Conservation (phyloP, 2,888 invertebrate genomes). For the Noctua janthina region DNA sequence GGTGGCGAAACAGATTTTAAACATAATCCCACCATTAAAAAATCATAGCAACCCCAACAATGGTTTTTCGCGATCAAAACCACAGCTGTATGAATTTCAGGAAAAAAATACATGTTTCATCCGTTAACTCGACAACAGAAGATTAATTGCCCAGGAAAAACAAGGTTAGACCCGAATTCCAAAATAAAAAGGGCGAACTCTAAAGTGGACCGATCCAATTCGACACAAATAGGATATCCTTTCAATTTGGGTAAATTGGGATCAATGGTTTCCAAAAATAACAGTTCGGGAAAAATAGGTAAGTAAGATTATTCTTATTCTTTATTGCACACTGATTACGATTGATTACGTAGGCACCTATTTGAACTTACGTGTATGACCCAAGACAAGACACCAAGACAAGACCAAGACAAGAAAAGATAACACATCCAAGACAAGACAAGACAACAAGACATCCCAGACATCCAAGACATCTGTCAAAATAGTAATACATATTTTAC, state of each 20-base stretch:
- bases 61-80: not conserved
- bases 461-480: not conserved
- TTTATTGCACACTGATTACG: not conserved
- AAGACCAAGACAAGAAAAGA: too few relatives aligned
- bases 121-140: conserved; percentile 36
- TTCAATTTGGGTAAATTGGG: conserved; percentile 37
- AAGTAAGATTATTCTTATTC: not conserved
- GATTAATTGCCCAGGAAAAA: conserved; percentile 57
- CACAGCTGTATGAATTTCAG: not conserved
- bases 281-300: not conserved
- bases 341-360: not conserved
- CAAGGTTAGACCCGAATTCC: conserved; percentile 20
- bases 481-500: not conserved
- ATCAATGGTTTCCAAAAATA: conserved; percentile 15
- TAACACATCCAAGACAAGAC: too few relatives aligned
- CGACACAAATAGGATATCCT: conserved; percentile 30
- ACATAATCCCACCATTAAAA: not conserved
- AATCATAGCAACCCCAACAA: not conserved
- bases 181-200: conserved; percentile 33
- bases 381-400: too few relatives aligned
- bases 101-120: conserved; percentile 30
- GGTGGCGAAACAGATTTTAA: not conserved
- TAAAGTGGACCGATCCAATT: conserved; percentile 17
- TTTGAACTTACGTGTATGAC: not conserved
- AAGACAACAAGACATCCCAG: too few relatives aligned